Evolutionary conservation across 2,113 vertebrate genomes (phyloP).

Genomic region (Brachypodius melanocephalos): DNA sequence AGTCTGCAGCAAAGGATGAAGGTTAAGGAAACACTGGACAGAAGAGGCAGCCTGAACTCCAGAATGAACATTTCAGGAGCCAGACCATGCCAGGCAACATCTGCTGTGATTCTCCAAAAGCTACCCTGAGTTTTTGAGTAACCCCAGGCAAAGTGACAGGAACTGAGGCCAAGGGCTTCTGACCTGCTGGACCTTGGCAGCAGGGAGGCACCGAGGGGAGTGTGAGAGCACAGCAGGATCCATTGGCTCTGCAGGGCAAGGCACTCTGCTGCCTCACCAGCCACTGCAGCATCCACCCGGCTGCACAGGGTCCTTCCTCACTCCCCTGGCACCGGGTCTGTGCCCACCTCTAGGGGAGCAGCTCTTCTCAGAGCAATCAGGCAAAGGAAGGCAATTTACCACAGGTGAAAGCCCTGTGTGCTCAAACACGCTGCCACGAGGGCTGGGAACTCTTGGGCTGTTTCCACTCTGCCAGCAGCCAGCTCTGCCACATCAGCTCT

Average conservation of each 20-base stretch:
- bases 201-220: fast-evolving
- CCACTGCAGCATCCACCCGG: background rate
- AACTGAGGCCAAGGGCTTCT: background rate
- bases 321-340: background rate
- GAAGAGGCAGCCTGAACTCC: background rate
- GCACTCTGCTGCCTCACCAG: fast-evolving
- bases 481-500: background rate
- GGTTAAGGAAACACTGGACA: background rate
- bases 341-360: background rate
- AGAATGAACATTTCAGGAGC: background rate
- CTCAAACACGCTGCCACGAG: background rate
- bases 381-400: background rate
- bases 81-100: background rate
- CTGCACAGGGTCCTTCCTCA: background rate
- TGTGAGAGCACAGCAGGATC: background rate
- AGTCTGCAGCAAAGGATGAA: background rate
- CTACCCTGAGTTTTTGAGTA: background rate
- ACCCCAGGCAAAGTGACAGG: background rate
- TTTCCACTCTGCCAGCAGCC: background rate
- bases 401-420: background rate
- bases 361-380: background rate
- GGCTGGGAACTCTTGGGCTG: background rate
- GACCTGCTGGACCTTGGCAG: background rate
- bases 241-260: fast-evolving
- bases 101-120: background rate